phyloP scores from a whole-genome alignment of 2,113 vertebrate genomes.

The Ovibos moschatus region DNA sequence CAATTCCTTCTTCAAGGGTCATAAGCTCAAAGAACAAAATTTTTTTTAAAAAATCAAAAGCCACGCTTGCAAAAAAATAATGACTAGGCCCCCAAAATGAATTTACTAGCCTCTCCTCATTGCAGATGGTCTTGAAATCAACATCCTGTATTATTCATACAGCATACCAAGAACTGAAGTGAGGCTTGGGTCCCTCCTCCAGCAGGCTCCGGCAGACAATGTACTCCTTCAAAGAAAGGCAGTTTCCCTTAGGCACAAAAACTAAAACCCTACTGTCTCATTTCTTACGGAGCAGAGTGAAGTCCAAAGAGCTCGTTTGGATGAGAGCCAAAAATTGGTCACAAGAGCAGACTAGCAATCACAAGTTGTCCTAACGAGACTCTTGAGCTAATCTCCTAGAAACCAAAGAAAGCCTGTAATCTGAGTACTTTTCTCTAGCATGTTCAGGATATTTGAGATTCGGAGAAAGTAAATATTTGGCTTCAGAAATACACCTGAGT shows the following conservation, averaged over 20 bases:
- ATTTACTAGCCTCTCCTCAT: slow-evolving; percentile 4
- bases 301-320: not conserved
- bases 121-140: slow-evolving; percentile 28
- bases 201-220: not conserved
- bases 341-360: not conserved
- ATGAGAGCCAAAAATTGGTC: not conserved
- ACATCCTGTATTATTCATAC: not conserved
- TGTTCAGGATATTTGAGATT: not conserved
- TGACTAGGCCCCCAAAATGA: not conserved
- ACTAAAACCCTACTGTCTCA: not conserved
- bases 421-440: not conserved
- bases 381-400: not conserved
- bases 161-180: not conserved
- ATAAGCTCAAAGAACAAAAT: slow-evolving; percentile 34
- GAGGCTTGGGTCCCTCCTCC: not conserved
- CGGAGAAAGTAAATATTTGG: not conserved
- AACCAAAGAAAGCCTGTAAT: not conserved
- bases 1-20: not conserved
- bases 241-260: not conserved
- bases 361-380: not conserved
- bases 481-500: not conserved
- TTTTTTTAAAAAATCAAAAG: not conserved
- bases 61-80: not conserved
- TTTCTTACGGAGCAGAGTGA: not conserved
- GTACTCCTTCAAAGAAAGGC: not conserved